Percentiles rank a stretch among this genome's conserved stretches.
phyloP scores from a whole-genome alignment of 1,140 invertebrate species.

The Orchesella cincta region DNA sequence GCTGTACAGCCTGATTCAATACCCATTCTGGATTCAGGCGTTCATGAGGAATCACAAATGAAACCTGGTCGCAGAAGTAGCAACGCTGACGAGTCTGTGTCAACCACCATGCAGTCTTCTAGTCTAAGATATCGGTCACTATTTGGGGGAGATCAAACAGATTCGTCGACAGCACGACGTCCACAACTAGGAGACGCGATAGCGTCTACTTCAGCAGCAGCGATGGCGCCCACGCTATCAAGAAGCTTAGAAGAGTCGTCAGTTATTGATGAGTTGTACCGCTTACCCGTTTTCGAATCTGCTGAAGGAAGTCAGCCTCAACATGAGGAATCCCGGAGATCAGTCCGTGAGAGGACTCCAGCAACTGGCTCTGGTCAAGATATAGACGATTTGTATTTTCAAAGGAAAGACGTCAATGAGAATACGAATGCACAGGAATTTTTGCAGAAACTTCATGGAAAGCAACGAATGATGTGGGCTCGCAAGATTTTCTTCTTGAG shows the following conservation, averaged over 20 bases:
- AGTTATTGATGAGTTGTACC: background rate
- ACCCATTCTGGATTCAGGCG: background rate
- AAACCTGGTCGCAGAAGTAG: background rate
- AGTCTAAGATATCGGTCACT: background rate
- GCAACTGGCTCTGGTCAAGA: background rate
- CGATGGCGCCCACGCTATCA: background rate
- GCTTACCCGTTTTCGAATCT: background rate
- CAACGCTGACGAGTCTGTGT: background rate
- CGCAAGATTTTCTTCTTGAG: conserved; percentile 34
- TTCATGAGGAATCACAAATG: background rate
- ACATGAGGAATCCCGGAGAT: background rate
- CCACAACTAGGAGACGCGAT: background rate
- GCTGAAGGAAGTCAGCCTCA: too few relatives aligned
- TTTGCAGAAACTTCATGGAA: conserved; percentile 24
- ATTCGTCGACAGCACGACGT: background rate
- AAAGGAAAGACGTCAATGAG: conserved; percentile 10
- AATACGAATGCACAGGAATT: conserved; percentile 5
- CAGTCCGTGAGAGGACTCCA: background rate
- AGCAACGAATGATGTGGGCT: conserved; percentile 29
- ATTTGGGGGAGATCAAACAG: background rate
- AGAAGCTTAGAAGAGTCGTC: background rate
- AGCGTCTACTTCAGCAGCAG: background rate
- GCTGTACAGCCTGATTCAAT: background rate
- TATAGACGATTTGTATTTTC: background rate
- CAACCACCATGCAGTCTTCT: background rate